These are phyloP conservation scores for Papilio polytes DNA, from an alignment of 1,140 invertebrate genomes.

Conservation along the genomic window DNA sequence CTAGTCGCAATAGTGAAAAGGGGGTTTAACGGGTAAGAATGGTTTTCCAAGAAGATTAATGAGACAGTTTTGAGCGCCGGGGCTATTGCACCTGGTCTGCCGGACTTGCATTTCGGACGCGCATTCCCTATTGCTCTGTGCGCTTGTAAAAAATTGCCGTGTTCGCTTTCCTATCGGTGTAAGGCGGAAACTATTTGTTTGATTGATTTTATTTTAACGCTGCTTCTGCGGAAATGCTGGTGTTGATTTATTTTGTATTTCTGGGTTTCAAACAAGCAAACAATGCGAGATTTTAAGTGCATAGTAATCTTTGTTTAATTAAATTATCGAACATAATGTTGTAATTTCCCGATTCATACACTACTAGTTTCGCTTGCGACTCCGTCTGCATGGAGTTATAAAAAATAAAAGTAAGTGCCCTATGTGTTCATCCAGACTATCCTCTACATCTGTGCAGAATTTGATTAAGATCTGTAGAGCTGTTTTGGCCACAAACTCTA, in stretches of 20 bases:
- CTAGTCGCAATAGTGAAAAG: background rate
- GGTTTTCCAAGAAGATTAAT: constrained; percentile 63
- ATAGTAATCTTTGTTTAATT: background rate
- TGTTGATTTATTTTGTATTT: background rate
- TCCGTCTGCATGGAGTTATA: no score
- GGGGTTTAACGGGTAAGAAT: constrained; percentile 48
- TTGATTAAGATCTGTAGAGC: no score
- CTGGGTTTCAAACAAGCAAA: background rate
- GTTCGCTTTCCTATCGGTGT: constrained; percentile 37
- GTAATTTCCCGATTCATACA: background rate
- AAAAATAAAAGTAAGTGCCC: no score
- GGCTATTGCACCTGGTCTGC: constrained; percentile 58
- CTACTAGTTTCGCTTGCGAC: no score
- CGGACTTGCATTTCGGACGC: constrained; percentile 46
- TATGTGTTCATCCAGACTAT: no score
- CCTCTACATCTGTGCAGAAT: no score
- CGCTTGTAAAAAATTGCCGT: constrained; percentile 47
- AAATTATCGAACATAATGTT: background rate
- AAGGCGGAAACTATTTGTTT: constrained; percentile 24
- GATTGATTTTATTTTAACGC: constrained; percentile 32
- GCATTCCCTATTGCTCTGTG: constrained; percentile 48
- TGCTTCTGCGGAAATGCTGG: background rate
- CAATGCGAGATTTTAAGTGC: background rate
- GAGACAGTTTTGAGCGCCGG: constrained; percentile 55
- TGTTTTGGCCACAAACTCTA: no score